Percentiles rank a stretch among this genome's conserved stretches.
Evolutionary conservation across 2,113 vertebrate species (phyloP).

Genomic region (Choloepus hoffmanni): DNA sequence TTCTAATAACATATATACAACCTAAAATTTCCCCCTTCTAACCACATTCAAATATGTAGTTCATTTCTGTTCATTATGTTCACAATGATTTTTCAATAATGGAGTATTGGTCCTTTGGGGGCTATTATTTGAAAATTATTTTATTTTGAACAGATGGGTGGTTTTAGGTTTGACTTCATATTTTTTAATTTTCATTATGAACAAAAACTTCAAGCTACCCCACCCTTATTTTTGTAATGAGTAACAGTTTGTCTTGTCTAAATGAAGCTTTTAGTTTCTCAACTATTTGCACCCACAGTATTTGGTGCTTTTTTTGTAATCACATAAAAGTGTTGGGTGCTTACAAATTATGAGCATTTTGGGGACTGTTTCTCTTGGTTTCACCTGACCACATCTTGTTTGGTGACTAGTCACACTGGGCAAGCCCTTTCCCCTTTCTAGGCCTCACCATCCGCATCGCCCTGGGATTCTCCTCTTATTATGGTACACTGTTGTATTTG

Average conservation of each 20-base stretch:
- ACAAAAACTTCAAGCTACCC: slow-evolving; percentile 22
- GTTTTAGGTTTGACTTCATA: slow-evolving; percentile 77
- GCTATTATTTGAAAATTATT: slow-evolving; percentile 74
- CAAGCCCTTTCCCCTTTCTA: background rate
- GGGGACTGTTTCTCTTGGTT: no score
- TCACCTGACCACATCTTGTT: no score
- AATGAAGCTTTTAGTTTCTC: slow-evolving; percentile 73
- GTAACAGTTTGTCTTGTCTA: slow-evolving; percentile 74
- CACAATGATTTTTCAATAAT: slow-evolving; percentile 63
- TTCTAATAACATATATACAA: no score
- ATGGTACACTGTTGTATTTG: background rate
- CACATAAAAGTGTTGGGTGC: slow-evolving; percentile 51
- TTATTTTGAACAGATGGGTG: slow-evolving; percentile 78
- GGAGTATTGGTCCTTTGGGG: slow-evolving; percentile 30
- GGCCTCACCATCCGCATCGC: background rate
- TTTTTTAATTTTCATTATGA: slow-evolving; percentile 69
- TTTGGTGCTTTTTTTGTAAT: slow-evolving; percentile 42
- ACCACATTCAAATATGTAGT: no score
- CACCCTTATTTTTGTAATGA: slow-evolving; percentile 72
- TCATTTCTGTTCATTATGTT: no score
- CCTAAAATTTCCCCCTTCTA: no score
- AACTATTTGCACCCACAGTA: background rate
- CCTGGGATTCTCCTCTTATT: background rate
- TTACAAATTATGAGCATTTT: slow-evolving; percentile 1
- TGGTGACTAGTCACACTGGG: background rate